Evolutionary conservation across 2,113 vertebrate genomes (phyloP).

Genomic region (Phylloscopus whistleri): DNA sequence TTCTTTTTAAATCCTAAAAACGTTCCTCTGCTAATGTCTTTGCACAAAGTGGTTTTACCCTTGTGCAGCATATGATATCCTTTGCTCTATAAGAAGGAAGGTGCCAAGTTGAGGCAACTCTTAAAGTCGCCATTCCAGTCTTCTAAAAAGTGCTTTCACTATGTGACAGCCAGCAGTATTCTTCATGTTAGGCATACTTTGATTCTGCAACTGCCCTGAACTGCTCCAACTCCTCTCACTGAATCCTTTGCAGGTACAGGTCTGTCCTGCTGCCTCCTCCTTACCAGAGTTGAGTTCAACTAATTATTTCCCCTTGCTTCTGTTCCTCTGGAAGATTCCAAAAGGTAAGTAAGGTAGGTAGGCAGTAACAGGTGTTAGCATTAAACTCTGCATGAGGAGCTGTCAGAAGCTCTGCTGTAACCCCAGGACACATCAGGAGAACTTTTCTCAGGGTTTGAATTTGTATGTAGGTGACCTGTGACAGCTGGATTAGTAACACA

Average conservation of each 20-base stretch:
- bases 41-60: not conserved
- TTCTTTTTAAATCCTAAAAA: not conserved
- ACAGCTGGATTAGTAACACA: not conserved
- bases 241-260: not conserved
- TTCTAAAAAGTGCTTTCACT: not conserved
- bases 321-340: not conserved
- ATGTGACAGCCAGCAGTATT: not conserved
- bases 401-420: not conserved
- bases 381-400: not conserved
- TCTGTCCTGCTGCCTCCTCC: not conserved
- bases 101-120: not conserved
- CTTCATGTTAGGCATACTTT: not conserved
- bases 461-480: not conserved
- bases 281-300: not conserved
- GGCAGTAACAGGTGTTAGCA: not conserved
- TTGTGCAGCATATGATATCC: not conserved
- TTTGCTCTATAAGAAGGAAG: not conserved
- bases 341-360: not conserved
- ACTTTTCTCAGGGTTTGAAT: not conserved
- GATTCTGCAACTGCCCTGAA: not conserved
- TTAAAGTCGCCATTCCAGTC: not conserved
- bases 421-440: not conserved
- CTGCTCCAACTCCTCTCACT: not conserved
- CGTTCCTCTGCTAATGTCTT: not conserved
- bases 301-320: not conserved